A percentile compares a stretch with the other conserved stretches of the same genome.
Evolutionary conservation across 2,888 invertebrate species (phyloP).

Genomic region (Tiliacea citrago): DNA sequence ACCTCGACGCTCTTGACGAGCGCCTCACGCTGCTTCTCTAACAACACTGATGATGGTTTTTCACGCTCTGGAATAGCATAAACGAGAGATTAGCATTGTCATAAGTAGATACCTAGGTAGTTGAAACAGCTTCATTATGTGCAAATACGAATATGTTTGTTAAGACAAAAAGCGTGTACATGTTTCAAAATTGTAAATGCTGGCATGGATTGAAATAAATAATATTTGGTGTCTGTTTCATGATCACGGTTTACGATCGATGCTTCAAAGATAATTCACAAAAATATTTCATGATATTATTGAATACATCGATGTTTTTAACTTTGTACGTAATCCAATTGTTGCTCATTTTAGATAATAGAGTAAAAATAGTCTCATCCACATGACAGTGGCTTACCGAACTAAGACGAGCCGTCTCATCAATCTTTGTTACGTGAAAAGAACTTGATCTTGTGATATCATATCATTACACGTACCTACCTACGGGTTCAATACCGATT

Average conservation of each 20-base stretch:
- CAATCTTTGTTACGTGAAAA: slow-evolving; percentile 32
- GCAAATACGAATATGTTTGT: too few relatives aligned
- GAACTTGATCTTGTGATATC: slow-evolving; percentile 8
- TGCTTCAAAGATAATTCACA: slow-evolving; percentile 17
- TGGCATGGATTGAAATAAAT: slow-evolving; percentile 34
- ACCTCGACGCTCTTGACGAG: slow-evolving; percentile 90
- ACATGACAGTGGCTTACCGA: slow-evolving; percentile 2
- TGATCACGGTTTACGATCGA: slow-evolving; percentile 31
- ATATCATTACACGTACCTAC: slow-evolving; percentile 11
- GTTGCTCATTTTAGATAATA: neutral
- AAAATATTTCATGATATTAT: neutral
- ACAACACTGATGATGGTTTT: slow-evolving; percentile 92
- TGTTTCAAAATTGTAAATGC: slow-evolving; percentile 16
- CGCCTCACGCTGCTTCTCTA: slow-evolving; percentile 92
- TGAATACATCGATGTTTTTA: slow-evolving; percentile 25
- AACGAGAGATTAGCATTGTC: slow-evolving; percentile 5
- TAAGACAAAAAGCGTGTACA: slow-evolving; percentile 28
- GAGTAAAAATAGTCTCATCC: slow-evolving; percentile 13
- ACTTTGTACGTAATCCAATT: slow-evolving; percentile 8
- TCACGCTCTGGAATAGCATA: slow-evolving; percentile 92
- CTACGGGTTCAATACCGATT: neutral
- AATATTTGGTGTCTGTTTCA: slow-evolving; percentile 37
- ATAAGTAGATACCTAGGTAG: too few relatives aligned
- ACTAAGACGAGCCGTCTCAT: slow-evolving; percentile 20
- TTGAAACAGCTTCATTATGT: neutral